Evolutionary conservation across 1,140 invertebrate species (phyloP).

Genomic region (Pachypsylla venusta): DNA sequence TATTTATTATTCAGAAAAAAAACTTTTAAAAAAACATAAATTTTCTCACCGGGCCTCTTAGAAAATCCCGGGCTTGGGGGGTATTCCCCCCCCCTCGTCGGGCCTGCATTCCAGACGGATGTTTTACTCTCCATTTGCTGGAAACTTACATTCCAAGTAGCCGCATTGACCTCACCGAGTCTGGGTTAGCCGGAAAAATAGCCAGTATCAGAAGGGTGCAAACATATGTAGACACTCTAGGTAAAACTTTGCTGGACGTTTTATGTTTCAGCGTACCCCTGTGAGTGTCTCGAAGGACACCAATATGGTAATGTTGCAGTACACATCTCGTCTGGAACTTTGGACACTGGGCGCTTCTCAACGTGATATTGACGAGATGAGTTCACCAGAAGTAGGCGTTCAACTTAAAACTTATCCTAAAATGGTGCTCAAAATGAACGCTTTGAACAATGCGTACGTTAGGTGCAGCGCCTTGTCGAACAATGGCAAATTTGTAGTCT

Average conservation of each 20-base stretch:
- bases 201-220: background rate
- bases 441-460: slow-evolving; percentile 44
- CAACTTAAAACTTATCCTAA: background rate
- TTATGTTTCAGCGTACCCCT: slow-evolving; percentile 35
- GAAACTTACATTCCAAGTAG: background rate
- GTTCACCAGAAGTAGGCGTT: background rate
- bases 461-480: slow-evolving; percentile 48
- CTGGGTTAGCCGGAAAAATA: background rate
- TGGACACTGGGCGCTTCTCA: slow-evolving; percentile 34
- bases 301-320: slow-evolving; percentile 49
- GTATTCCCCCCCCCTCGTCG: too few relatives aligned
- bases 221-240: background rate
- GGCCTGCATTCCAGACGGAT: too few relatives aligned
- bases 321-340: slow-evolving; percentile 45
- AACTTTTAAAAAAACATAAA: too few relatives aligned
- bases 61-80: too few relatives aligned
- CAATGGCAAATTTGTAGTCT: slow-evolving; percentile 50
- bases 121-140: background rate
- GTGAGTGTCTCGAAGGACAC: slow-evolving; percentile 40
- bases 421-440: slow-evolving; percentile 34
- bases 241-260: background rate
- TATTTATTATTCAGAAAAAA: too few relatives aligned
- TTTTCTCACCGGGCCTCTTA: too few relatives aligned
- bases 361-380: background rate
- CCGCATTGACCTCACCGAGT: background rate